Evolutionary conservation across 2,797 vertebrate genomes (phyloP), one percentile per base, ranked within the genome.

Genomic region (Chloroceryle amazona): DNA sequence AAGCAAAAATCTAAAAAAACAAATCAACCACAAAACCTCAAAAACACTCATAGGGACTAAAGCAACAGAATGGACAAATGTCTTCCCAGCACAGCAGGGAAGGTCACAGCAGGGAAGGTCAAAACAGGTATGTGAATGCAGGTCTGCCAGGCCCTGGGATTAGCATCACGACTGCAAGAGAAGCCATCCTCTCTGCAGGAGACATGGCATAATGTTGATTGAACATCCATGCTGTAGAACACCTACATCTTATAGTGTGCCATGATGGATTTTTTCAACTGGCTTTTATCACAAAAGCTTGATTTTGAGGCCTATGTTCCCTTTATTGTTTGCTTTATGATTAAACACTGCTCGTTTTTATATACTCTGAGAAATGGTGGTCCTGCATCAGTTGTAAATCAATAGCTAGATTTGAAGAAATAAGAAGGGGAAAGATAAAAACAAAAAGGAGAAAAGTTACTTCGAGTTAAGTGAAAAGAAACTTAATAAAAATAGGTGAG

Each of bases 401-500:
- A 3, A 90, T 95, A 85, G 66, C 70, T 63, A 51, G 18, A 82
- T 72, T 44, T 67, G 29, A 41, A 89, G n/a, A 70, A 65, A 74
- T 81, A 88, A 20, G 49, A 90, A 93, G 3, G 10, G 10, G 12
- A 71, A 44, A 10, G 4, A 22, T 37, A 31, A 70, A 79, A 74
- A 76, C 33, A 7, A 42, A 42, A 81, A 63, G 17, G 17, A 85
- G 6, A 42, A 57, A 95, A 91, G 74, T 73, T 95, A 33, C 67
- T 91, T 42, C 21, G 23, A 76, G 67, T 37, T 87, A 85, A 67
- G 35, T 66, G 39, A 80, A 90, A 93, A 86, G 70, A 68, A 75
- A 90, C 81, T 63, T 92, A 90, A 93, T 63, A 93, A 92, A 96
- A 97, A 76, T 89, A 91, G 60, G 52, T 91, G 67, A 94, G 88